Base-by-base conservation (phyloP, 2,888 invertebrate genomes). In the Campoletis raptor region DNA sequence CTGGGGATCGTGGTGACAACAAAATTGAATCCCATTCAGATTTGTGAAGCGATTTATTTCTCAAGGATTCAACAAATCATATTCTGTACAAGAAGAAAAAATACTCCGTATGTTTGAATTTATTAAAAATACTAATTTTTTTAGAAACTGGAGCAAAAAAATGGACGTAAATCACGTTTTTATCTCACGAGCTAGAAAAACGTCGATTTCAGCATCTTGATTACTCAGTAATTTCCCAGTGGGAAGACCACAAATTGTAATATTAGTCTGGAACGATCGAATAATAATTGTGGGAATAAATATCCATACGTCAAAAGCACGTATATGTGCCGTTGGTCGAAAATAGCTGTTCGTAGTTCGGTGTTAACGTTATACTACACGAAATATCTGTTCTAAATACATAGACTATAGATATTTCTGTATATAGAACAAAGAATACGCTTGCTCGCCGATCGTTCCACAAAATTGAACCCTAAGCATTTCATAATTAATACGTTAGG, bases 401-500 rank as follows among this genome's bases (percentile, higher is more conserved):
- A 36, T 54, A 12, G 0, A 37, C n/a, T 57, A 42, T 48, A 7
- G 24, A 67, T 12, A 21, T 61, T 12, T 61, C 40, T 78, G 66
- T 78, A 72, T 40, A 64, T 73, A 77, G 30, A 36, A 72, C 45
- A 52, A 67, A 54, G 66, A 77, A 77, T 54, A 77, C 76, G 81
- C 78, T 87, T 79, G 67, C 77, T 80, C 87, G 86, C 87, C 90
- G 89, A 81, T 86, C 91, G 92, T 93, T 93, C 92, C 92, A 92
- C 90, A 93, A 92, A 93, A 93, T 93, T 93, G 90, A 92, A 92
- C 92, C 88, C 90, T 88, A 87, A 91, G 90, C 88, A 91, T 92
- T 92, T 89, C 90, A 88, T 91, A 93, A 94, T 94, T 93, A 93
- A 94, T 94, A 93, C 90, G 90, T 90, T 89, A 86, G 89, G 78